A percentile compares a stretch with the other conserved stretches of the same genome.
phyloP scores from a whole-genome alignment of 2,113 vertebrate genomes.

The Paralichthys olivaceus region DNA sequence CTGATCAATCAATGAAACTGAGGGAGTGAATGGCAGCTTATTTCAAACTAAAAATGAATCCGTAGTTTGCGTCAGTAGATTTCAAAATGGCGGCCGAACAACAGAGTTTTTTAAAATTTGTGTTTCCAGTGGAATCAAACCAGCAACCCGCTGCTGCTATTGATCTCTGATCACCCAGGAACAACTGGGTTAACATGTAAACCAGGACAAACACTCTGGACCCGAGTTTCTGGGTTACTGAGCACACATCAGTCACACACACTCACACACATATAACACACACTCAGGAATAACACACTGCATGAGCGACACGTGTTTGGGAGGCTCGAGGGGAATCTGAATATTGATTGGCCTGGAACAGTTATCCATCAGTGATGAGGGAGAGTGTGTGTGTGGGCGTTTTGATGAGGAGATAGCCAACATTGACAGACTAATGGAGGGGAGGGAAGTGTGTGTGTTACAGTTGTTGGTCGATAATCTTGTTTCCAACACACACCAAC shows the following conservation, averaged over 20 bases:
- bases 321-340: conserved; percentile 51
- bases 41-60: too few relatives aligned
- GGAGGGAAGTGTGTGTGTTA: conserved; percentile 38
- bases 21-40: too few relatives aligned
- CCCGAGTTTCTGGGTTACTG: conserved; percentile 63
- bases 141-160: conserved; percentile 30
- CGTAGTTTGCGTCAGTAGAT: too few relatives aligned
- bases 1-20: too few relatives aligned
- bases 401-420: conserved; percentile 38
- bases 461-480: conserved; percentile 44
- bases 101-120: background rate
- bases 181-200: conserved; percentile 62
- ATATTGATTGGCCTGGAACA: conserved; percentile 57
- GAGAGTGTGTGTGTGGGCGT: conserved; percentile 23
- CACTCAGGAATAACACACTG: conserved; percentile 23
- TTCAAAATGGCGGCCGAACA: too few relatives aligned
- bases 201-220: conserved; percentile 64
- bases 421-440: conserved; percentile 47
- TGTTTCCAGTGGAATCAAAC: conserved; percentile 15
- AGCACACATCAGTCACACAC: conserved; percentile 29
- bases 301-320: conserved; percentile 56
- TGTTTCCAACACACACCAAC: conserved; percentile 18
- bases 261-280: conserved; percentile 3
- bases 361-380: conserved; percentile 39
- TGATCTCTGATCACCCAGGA: conserved; percentile 40